These are phyloP conservation scores for Tryphoninae sp. DNA, from an alignment of 2,888 invertebrate genomes.

Conservation along the genomic window DNA sequence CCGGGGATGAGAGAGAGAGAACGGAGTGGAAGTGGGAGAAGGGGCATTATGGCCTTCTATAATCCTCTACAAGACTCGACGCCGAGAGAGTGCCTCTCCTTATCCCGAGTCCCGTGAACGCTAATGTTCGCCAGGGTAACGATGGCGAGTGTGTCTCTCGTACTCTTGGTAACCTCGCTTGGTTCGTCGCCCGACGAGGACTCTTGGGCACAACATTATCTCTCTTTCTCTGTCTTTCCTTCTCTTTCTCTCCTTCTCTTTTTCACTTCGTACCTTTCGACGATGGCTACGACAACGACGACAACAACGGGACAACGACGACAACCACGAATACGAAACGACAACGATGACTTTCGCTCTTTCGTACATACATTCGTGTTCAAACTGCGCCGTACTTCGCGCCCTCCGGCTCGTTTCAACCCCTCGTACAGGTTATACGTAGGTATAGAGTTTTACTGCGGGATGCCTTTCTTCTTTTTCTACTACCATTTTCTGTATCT, in stretches of 20 bases:
- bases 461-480: constrained; percentile 11
- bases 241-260: no score
- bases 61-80: constrained; percentile 62
- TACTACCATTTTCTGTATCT: constrained; percentile 30
- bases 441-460: constrained; percentile 1
- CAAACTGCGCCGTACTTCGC: constrained; percentile 25
- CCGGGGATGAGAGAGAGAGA: neutral
- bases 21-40: neutral
- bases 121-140: constrained; percentile 70
- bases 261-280: constrained; percentile 28
- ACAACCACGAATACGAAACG: constrained; percentile 37
- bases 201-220: constrained; percentile 55
- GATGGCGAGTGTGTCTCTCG: constrained; percentile 65
- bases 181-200: constrained; percentile 45
- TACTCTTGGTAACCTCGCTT: constrained; percentile 49
- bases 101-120: constrained; percentile 66
- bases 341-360: constrained; percentile 36
- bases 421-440: constrained; percentile 2
- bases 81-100: constrained; percentile 62
- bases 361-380: constrained; percentile 40
- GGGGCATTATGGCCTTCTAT: constrained; percentile 62
- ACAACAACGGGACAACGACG: constrained; percentile 15
- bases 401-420: constrained; percentile 47
- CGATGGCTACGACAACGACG: constrained; percentile 27
- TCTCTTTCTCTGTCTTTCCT: neutral